A percentile compares a stretch with the other conserved stretches of the same genome.
Evolutionary conservation across 2,113 vertebrate species (phyloP).

Genomic region (Cyprinus carpio): DNA sequence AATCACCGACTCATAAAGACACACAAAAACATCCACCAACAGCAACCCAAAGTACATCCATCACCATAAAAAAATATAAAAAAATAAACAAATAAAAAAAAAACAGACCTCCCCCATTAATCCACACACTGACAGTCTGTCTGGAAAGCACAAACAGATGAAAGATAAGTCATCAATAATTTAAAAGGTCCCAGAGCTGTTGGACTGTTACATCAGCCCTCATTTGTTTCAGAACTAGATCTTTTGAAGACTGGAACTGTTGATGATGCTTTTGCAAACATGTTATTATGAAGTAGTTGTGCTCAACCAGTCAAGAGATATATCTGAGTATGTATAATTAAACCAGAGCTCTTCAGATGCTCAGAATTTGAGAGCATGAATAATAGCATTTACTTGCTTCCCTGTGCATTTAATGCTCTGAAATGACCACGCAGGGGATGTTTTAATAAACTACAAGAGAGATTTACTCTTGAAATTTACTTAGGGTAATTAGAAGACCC

Average conservation of each 20-base stretch:
- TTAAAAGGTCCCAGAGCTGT: not conserved
- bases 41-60: too few species aligned
- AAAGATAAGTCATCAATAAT: too few species aligned
- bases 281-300: conserved; percentile 13
- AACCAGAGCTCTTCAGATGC: not conserved
- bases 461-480: conserved; percentile 48
- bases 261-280: not conserved
- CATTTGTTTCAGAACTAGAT: not conserved
- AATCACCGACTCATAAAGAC: too few species aligned
- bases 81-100: too few species aligned
- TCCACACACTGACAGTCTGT: not conserved
- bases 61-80: too few species aligned
- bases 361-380: conserved; percentile 13
- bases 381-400: conserved; percentile 14
- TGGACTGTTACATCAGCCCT: conserved; percentile 4
- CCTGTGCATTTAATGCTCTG: conserved; percentile 27
- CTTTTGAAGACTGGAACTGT: not conserved
- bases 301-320: conserved; percentile 1
- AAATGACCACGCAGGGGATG: conserved; percentile 24
- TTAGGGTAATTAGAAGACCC: conserved; percentile 36
- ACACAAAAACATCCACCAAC: too few species aligned
- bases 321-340: conserved; percentile 4
- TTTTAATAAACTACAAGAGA: conserved; percentile 37
- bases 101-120: not conserved
- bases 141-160: not conserved